phyloP scores from a whole-genome alignment of 2,888 invertebrate genomes.

The Mechanitis messenoides region DNA sequence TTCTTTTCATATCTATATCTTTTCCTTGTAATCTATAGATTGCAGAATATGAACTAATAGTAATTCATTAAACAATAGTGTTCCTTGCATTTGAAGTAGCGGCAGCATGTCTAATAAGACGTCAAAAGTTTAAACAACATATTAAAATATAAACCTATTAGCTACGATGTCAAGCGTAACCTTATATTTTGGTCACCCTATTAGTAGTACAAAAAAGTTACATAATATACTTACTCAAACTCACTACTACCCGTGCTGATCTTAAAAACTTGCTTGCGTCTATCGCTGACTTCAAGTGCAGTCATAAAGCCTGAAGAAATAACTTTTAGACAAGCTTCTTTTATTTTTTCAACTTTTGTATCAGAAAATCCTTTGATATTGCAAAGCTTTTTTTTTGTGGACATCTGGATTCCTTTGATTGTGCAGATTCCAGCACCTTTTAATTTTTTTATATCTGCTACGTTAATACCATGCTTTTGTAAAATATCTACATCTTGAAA shows the following conservation, averaged over 20 bases:
- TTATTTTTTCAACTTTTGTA: conserved; percentile 86
- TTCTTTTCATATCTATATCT: too few relatives aligned
- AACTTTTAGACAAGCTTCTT: conserved; percentile 84
- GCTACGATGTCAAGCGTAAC: too few relatives aligned
- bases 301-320: conserved; percentile 81
- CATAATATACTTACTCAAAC: conserved; percentile 78
- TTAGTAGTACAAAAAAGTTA: too few relatives aligned
- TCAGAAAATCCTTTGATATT: conserved; percentile 86
- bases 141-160: too few relatives aligned
- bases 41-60: too few relatives aligned
- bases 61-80: too few relatives aligned
- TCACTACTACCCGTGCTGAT: conserved; percentile 81
- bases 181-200: too few relatives aligned
- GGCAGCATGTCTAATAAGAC: too few relatives aligned
- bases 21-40: too few relatives aligned
- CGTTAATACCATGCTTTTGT: conserved; percentile 79
- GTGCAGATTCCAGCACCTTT: conserved; percentile 87
- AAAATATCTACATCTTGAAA: conserved; percentile 85
- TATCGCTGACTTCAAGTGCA: conserved; percentile 83
- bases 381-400: conserved; percentile 82
- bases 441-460: conserved; percentile 85
- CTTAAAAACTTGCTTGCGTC: conserved; percentile 83
- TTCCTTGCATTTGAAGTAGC: too few relatives aligned
- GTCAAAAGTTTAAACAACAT: too few relatives aligned
- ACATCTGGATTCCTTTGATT: conserved; percentile 88